Evolutionary conservation across 2,888 invertebrate species (phyloP).

Genomic region (Peribatodes rhomboidaria): DNA sequence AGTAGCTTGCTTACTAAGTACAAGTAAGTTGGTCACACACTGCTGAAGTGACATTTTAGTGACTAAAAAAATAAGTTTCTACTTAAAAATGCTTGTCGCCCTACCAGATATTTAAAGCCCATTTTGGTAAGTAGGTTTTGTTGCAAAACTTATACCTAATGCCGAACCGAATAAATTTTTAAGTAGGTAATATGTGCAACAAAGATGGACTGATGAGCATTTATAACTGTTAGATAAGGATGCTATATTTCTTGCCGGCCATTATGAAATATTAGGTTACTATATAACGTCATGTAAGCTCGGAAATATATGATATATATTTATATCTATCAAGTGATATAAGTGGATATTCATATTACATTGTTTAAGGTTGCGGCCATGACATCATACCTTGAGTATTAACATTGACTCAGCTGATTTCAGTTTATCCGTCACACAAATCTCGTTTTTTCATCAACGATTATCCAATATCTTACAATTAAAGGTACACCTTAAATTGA

Average conservation of each 20-base stretch:
- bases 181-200: too few species aligned
- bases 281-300: neutral
- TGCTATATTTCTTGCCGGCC: conserved; percentile 17
- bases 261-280: neutral
- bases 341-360: neutral
- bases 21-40: too few species aligned
- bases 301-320: neutral
- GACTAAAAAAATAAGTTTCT: too few species aligned
- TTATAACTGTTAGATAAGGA: neutral
- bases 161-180: too few species aligned
- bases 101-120: too few species aligned
- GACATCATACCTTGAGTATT: neutral
- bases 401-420: conserved; percentile 17
- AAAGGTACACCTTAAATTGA: conserved; percentile 28
- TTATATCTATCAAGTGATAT: neutral
- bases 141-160: too few species aligned
- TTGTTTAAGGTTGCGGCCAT: neutral
- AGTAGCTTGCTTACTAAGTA: too few species aligned
- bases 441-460: neutral
- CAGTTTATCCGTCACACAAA: neutral
- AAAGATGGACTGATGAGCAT: neutral
- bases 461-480: conserved; percentile 11
- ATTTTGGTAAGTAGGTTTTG: too few species aligned
- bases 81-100: too few species aligned
- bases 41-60: too few species aligned